Conservation (phyloP, 2,888 invertebrate genomes). For the Phaedon cochleariae region DNA sequence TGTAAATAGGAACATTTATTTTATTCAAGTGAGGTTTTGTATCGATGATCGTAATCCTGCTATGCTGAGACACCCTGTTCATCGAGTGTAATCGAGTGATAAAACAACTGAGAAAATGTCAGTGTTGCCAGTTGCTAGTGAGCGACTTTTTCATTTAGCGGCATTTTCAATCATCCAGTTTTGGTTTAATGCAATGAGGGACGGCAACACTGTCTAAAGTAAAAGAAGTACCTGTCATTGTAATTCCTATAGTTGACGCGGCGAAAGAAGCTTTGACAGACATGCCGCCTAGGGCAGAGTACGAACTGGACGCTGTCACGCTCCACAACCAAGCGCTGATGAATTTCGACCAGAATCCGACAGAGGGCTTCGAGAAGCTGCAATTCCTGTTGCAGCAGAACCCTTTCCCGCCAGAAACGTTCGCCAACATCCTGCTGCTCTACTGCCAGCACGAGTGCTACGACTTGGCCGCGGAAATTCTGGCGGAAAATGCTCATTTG, state of each 20-base stretch:
- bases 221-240: neutral
- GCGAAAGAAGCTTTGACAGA: slow-evolving; percentile 88
- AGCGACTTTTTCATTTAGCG: no score
- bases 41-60: no score
- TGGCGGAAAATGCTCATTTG: slow-evolving; percentile 96
- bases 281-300: slow-evolving; percentile 93
- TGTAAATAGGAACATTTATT: no score
- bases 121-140: no score
- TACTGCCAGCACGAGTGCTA: slow-evolving; percentile 98
- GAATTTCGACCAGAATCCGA: slow-evolving; percentile 83
- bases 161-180: no score
- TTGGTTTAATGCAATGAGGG: no score
- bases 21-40: no score
- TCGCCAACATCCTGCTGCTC: slow-evolving; percentile 91
- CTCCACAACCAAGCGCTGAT: slow-evolving; percentile 95
- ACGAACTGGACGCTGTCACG: slow-evolving; percentile 97
- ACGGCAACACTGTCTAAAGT: no score
- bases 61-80: no score
- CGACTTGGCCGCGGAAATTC: slow-evolving; percentile 96
- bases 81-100: no score
- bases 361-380: slow-evolving; percentile 93
- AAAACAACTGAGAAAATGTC: no score
- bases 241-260: slow-evolving; percentile 71
- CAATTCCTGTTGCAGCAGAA: slow-evolving; percentile 95
- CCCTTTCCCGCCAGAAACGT: slow-evolving; percentile 97